These are phyloP conservation scores for Muscicapa striata DNA, from an alignment of 2,797 vertebrate species.

Conservation along the genomic window DNA sequence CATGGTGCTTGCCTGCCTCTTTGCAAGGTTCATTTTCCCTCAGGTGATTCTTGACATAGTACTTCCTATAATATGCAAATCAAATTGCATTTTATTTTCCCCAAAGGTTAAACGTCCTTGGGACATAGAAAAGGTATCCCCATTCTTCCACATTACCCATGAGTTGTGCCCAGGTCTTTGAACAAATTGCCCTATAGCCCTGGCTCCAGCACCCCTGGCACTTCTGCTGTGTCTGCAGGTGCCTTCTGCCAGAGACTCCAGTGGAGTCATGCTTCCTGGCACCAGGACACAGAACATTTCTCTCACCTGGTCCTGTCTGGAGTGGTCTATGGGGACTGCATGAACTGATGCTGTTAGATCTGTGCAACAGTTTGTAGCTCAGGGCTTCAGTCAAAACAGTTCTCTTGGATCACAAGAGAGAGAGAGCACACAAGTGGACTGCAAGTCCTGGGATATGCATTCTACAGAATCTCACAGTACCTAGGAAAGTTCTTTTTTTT, in stretches of 20 bases:
- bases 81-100: not conserved
- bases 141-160: not conserved
- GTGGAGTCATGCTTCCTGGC: not conserved
- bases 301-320: not conserved
- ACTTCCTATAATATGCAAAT: not conserved
- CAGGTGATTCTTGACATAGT: not conserved
- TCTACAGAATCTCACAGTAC: not conserved
- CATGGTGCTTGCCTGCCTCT: not conserved
- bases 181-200: not conserved
- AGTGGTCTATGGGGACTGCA: not conserved
- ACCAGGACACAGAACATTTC: not conserved
- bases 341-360: not conserved
- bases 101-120: not conserved
- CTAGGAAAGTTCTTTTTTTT: not conserved
- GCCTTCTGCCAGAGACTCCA: not conserved
- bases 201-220: not conserved
- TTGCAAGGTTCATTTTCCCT: not conserved
- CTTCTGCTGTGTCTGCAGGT: not conserved
- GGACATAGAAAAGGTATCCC: not conserved
- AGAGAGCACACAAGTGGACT: not conserved
- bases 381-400: not conserved
- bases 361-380: not conserved
- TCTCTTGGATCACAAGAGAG: not conserved
- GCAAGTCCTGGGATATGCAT: not conserved
- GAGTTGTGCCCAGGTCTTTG: not conserved